phyloP scores from a whole-genome alignment of 2,113 vertebrate species.

The Carollia perspicillata region DNA sequence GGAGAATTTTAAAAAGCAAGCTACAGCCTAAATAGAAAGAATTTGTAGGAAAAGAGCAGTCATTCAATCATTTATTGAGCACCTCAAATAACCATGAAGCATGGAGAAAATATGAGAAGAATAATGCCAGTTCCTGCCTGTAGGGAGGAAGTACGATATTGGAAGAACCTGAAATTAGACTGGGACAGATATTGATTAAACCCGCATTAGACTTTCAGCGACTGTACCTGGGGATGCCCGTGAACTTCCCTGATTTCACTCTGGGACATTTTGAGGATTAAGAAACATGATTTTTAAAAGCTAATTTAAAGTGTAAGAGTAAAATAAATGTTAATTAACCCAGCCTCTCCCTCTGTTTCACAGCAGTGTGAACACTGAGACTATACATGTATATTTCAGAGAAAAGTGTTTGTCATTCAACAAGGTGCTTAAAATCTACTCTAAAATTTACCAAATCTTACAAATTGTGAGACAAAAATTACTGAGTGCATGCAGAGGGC shows the following conservation, averaged over 20 bases:
- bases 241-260: not conserved
- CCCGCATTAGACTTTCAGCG: not conserved
- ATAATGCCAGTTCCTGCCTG: not conserved
- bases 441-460: not conserved
- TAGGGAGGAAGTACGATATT: not conserved
- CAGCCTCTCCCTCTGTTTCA: not conserved
- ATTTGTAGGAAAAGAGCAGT: not conserved
- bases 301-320: not conserved
- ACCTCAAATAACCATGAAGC: not conserved
- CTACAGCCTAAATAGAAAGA: not conserved
- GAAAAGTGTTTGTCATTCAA: not conserved
- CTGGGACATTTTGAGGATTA: not conserved
- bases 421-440: not conserved
- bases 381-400: not conserved
- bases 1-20: not conserved
- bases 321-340: not conserved
- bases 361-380: not conserved
- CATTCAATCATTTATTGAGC: not conserved
- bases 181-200: not conserved
- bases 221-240: not conserved
- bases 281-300: constrained; percentile 2
- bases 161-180: not conserved
- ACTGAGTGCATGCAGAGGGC: not conserved
- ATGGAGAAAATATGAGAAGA: not conserved
- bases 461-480: not conserved